These are phyloP conservation scores for Pseudoips prasinana DNA, from an alignment of 2,888 invertebrate genomes.

Conservation along the genomic window DNA sequence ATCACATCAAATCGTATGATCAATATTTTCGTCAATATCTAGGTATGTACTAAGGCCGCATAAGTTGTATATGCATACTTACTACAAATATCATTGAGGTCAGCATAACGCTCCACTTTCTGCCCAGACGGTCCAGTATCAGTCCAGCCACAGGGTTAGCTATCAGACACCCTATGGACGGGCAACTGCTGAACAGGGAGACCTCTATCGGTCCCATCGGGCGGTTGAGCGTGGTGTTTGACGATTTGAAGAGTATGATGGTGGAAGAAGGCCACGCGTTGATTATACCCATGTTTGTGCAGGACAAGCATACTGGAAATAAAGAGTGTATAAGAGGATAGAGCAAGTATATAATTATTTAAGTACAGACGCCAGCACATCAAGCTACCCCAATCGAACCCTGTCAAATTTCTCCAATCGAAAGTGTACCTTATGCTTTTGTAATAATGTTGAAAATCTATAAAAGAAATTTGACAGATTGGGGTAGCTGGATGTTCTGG, in stretches of 20 bases:
- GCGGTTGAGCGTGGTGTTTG: conserved; percentile 53
- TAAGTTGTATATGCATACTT: conserved; percentile 29
- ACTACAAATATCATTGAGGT: conserved; percentile 46
- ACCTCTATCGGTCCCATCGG: conserved; percentile 54
- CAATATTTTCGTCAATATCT: too few species aligned
- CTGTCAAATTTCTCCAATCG: too few species aligned
- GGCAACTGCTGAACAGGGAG: conserved; percentile 52
- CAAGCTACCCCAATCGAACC: too few species aligned
- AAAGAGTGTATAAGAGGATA: too few species aligned
- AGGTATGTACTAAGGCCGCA: too few species aligned
- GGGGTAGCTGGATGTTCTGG: too few species aligned
- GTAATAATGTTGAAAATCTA: too few species aligned
- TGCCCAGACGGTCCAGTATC: conserved; percentile 48
- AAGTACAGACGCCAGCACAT: too few species aligned
- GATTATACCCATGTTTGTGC: conserved; percentile 50
- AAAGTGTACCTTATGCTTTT: too few species aligned
- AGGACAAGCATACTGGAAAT: conserved; percentile 52
- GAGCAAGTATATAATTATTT: too few species aligned
- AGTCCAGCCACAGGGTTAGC: conserved; percentile 46
- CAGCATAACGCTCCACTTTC: conserved; percentile 44
- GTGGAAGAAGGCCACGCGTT: conserved; percentile 62
- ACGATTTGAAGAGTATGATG: conserved; percentile 49
- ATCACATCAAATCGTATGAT: too few species aligned
- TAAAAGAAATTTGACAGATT: too few species aligned
- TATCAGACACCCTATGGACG: conserved; percentile 51